Conservation (phyloP, 2,888 invertebrate genomes). For the Acanthosepion lycidas region DNA sequence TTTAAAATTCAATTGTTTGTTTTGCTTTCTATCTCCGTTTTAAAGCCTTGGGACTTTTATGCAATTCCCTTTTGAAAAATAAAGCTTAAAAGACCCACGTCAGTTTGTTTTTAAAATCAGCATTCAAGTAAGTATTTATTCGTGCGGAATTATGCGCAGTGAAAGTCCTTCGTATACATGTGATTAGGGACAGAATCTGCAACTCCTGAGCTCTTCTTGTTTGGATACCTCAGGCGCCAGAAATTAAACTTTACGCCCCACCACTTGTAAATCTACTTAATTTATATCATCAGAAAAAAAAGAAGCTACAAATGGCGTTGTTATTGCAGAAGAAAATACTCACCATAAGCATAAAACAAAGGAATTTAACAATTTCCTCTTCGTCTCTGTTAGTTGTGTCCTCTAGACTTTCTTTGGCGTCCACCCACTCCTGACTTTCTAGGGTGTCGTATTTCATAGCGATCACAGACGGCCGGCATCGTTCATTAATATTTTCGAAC, state of each 20-base stretch:
- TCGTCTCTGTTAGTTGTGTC: slow-evolving; percentile 62
- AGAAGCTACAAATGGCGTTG: neutral
- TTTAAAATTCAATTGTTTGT: too few species aligned
- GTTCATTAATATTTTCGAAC: slow-evolving; percentile 64
- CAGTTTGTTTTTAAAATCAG: neutral
- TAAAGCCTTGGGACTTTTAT: too few species aligned
- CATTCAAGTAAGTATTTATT: neutral
- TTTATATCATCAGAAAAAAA: neutral
- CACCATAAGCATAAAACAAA: slow-evolving; percentile 66
- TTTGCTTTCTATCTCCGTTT: too few species aligned
- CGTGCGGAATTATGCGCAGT: too few species aligned
- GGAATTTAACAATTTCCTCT: slow-evolving; percentile 60
- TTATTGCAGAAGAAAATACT: slow-evolving; percentile 24
- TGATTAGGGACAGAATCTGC: too few species aligned
- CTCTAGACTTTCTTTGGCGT: slow-evolving; percentile 68
- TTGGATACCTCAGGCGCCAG: too few species aligned
- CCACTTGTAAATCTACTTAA: neutral
- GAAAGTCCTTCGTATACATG: too few species aligned
- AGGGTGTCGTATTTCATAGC: slow-evolving; percentile 65
- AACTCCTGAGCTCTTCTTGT: too few species aligned
- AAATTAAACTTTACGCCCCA: too few species aligned
- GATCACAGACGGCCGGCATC: slow-evolving; percentile 67
- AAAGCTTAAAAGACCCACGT: neutral
- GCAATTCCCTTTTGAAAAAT: too few species aligned
- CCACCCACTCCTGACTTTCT: slow-evolving; percentile 70